A percentile compares a stretch with the other conserved stretches of the same genome.
Evolutionary conservation across 2,888 invertebrate genomes (phyloP).

Genomic region (Mermis nigrescens): DNA sequence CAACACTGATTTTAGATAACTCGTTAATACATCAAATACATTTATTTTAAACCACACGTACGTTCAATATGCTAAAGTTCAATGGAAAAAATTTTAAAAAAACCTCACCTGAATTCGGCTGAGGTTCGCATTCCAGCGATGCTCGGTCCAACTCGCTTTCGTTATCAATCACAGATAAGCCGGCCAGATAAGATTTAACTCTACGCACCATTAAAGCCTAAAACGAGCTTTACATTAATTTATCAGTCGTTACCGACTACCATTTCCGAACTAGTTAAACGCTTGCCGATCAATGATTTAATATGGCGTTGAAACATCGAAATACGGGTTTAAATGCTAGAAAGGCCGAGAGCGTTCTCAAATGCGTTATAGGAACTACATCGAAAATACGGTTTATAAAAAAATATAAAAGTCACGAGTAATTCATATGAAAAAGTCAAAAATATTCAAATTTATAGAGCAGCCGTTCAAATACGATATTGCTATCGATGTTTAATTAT

Average conservation of each 20-base stretch:
- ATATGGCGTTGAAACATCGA: neutral
- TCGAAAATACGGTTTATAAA: slow-evolving; percentile 1
- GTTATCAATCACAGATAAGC: slow-evolving; percentile 72
- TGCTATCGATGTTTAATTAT: no score
- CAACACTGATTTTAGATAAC: no score
- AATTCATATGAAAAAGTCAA: slow-evolving; percentile 10
- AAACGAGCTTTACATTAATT: neutral
- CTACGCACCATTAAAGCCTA: slow-evolving; percentile 84
- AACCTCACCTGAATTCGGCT: slow-evolving; percentile 18
- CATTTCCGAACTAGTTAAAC: neutral
- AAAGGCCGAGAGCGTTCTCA: no score
- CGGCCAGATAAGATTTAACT: slow-evolving; percentile 81
- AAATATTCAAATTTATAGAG: neutral
- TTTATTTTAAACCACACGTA: no score
- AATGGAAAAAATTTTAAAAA: neutral
- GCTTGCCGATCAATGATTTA: slow-evolving; percentile 1
- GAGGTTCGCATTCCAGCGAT: slow-evolving; percentile 64
- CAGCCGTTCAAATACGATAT: no score
- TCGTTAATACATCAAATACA: no score
- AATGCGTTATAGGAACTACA: neutral
- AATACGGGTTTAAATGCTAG: neutral
- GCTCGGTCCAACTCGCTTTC: slow-evolving; percentile 70
- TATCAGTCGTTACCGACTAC: no score
- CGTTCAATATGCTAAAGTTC: neutral
- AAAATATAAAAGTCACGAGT: neutral